Percentiles rank a stretch among this genome's conserved stretches.
phyloP scores from a whole-genome alignment of 2,888 invertebrate genomes.

The Megastigmus dorsalis region DNA sequence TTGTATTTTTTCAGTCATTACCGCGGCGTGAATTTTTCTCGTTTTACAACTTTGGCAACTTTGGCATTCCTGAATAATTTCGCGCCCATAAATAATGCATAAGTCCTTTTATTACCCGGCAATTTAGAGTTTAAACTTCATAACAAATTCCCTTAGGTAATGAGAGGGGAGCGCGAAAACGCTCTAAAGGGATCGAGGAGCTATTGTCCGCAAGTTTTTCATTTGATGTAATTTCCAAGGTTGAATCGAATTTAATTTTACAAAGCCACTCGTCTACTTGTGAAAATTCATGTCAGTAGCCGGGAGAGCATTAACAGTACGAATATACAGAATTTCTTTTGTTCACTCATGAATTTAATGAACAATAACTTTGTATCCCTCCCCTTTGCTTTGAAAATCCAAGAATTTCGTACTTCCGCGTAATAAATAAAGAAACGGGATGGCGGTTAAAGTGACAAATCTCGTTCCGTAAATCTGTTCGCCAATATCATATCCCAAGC shows the following conservation, averaged over 20 bases:
- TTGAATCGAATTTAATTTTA: conserved; percentile 30
- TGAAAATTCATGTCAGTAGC: not conserved
- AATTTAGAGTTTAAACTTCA: conserved; percentile 46
- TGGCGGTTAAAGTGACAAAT: no score
- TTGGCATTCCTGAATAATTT: conserved; percentile 46
- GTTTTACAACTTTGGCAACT: conserved; percentile 41
- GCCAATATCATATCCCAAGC: no score
- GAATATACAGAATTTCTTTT: no score
- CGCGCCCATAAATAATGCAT: conserved; percentile 38
- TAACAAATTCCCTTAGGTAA: conserved; percentile 35
- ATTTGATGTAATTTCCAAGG: conserved; percentile 22
- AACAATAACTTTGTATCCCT: no score
- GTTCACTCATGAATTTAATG: no score
- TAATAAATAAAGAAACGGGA: no score
- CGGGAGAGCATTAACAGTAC: not conserved
- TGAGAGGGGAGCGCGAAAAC: conserved; percentile 20
- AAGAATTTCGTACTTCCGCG: no score
- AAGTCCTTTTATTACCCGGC: conserved; percentile 45
- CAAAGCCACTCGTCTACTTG: conserved; percentile 4
- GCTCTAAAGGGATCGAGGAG: conserved; percentile 32
- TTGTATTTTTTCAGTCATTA: conserved; percentile 31
- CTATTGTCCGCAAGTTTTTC: conserved; percentile 31
- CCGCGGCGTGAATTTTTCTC: no score
- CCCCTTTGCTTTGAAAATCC: no score
- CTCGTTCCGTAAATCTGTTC: no score